Evolutionary conservation across 2,888 invertebrate genomes (phyloP).

Genomic region (Auanema freiburgensis): DNA sequence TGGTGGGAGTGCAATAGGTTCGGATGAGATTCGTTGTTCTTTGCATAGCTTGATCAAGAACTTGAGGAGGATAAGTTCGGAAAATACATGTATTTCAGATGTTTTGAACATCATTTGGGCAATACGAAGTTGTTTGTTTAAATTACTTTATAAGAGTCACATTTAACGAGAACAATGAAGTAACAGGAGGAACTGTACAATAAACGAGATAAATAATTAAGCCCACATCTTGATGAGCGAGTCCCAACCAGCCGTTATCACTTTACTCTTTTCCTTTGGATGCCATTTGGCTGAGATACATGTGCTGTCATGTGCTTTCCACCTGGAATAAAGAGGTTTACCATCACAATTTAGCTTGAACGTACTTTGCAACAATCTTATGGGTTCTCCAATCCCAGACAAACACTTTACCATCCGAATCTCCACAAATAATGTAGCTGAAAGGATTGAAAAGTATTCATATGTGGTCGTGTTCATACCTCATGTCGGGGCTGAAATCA

Average conservation of each 20-base stretch:
- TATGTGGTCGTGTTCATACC: constrained; percentile 68
- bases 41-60: not conserved
- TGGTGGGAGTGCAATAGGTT: no score
- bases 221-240: constrained; percentile 98
- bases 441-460: constrained; percentile 8
- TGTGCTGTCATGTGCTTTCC: constrained; percentile 98
- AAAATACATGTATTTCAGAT: no score
- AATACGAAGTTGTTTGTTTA: constrained; percentile 16
- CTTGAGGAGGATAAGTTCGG: no score
- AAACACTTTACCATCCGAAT: constrained; percentile 97
- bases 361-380: constrained; percentile 81
- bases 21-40: not conserved
- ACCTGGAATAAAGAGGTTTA: constrained; percentile 69
- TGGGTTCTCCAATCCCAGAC: constrained; percentile 99
- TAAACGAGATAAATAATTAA: constrained; percentile 67
- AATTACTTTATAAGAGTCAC: constrained; percentile 24
- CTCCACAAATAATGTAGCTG: constrained; percentile 93
- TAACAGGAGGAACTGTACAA: constrained; percentile 12
- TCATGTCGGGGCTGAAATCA: constrained; percentile 98
- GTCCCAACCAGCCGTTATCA: constrained; percentile 99
- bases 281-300: constrained; percentile 89
- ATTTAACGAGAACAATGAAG: constrained; percentile 2
- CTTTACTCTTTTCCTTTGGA: constrained; percentile 94
- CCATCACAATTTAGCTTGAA: not conserved
- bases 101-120: no score